Percentiles rank a stretch among this genome's conserved stretches.
Evolutionary conservation across 2,113 vertebrate genomes (phyloP).

Genomic region (Mirounga angustirostris): DNA sequence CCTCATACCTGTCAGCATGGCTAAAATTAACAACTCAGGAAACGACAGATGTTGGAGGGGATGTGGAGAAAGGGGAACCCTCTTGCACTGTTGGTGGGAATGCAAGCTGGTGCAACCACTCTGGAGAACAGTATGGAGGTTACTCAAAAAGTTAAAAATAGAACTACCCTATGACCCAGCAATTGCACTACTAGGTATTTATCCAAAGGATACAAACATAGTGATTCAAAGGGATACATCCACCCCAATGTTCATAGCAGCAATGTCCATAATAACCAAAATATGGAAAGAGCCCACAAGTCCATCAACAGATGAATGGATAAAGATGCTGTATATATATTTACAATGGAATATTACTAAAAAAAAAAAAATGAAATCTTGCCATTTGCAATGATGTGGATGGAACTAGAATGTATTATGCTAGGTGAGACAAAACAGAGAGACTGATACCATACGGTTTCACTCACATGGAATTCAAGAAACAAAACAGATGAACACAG

Average conservation of each 20-base stretch:
- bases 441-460: neutral
- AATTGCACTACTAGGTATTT: no score
- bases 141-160: no score
- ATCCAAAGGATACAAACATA: no score
- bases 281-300: neutral
- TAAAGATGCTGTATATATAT: neutral
- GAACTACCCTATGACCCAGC: neutral
- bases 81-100: neutral
- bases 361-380: neutral
- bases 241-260: neutral
- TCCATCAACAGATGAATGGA: neutral
- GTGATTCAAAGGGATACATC: neutral
- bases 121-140: neutral
- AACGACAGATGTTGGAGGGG: neutral
- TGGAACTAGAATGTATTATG: neutral
- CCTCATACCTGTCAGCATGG: neutral
- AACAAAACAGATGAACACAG: neutral
- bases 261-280: neutral
- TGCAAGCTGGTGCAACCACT: neutral
- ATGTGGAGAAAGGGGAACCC: neutral
- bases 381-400: neutral
- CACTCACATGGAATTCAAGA: neutral
- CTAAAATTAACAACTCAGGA: neutral
- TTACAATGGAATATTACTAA: no score
- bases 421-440: neutral